Evolutionary conservation across 2,888 invertebrate genomes (phyloP).

Genomic region (Pollenia amentaria): DNA sequence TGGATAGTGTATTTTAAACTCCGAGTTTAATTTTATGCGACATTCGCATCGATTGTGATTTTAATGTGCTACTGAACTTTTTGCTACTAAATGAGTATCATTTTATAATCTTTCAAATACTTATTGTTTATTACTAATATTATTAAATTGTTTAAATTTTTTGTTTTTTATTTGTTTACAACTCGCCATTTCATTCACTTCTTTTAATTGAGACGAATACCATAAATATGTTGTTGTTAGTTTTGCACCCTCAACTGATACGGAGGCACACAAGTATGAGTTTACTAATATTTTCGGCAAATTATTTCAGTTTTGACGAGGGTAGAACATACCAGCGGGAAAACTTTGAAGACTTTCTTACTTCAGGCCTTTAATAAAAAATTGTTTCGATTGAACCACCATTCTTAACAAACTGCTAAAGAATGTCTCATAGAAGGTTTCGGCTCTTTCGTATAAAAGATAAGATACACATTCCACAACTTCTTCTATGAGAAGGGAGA

Average conservation of each 20-base stretch:
- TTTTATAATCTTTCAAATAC: constrained; percentile 59
- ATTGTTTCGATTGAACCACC: too few relatives aligned
- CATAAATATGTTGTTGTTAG: constrained; percentile 16
- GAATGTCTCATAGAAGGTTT: too few relatives aligned
- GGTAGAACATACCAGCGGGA: constrained; percentile 14
- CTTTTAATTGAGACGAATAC: constrained; percentile 15
- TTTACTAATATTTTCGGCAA: neutral
- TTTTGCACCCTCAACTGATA: constrained; percentile 7
- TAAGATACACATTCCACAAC: too few relatives aligned
- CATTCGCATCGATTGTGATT: constrained; percentile 8
- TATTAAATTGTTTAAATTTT: constrained; percentile 25
- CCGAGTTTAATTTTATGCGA: neutral
- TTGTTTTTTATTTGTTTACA: constrained; percentile 60
- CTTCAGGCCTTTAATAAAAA: too few relatives aligned
- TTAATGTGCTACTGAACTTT: constrained; percentile 50
- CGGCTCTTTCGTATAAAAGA: too few relatives aligned
- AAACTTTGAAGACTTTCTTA: too few relatives aligned
- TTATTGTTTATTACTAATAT: constrained; percentile 38
- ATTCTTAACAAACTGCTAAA: too few relatives aligned
- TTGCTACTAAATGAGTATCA: constrained; percentile 51
- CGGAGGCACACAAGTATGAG: neutral
- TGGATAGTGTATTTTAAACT: neutral
- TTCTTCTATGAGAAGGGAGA: too few relatives aligned
- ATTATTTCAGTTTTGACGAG: neutral
- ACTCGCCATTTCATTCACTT: constrained; percentile 45